Evolutionary conservation across 2,888 invertebrate genomes (phyloP).

Genomic region (Metacarcinus magister): DNA sequence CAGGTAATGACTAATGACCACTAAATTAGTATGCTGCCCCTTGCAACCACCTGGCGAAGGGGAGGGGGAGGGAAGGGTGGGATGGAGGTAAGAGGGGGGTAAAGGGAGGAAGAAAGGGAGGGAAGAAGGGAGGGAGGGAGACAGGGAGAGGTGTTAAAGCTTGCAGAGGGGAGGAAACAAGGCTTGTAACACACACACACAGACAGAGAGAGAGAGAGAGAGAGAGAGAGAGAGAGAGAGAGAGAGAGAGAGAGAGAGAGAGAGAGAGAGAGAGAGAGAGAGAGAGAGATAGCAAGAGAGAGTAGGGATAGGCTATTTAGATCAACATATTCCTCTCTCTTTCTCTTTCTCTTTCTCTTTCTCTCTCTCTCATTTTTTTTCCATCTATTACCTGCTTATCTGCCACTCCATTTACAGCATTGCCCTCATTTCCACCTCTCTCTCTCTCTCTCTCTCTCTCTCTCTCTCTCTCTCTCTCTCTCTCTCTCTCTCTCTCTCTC

Average conservation of each 20-base stretch:
- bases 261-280: neutral
- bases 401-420: neutral
- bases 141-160: neutral
- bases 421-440: neutral
- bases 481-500: constrained; percentile 52
- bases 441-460: constrained; percentile 37
- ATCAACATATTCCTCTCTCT: constrained; percentile 26
- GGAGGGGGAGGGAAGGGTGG: neutral
- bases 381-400: neutral
- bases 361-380: neutral
- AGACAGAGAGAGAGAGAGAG: constrained; percentile 11
- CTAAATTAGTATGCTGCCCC: neutral
- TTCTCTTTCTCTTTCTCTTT: neutral
- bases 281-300: no score
- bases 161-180: neutral
- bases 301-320: neutral
- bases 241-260: neutral
- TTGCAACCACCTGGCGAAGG: neutral
- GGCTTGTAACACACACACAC: neutral
- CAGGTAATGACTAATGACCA: constrained; percentile 43
- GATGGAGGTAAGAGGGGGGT: neutral
- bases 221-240: neutral
- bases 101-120: neutral
- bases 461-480: constrained; percentile 46
- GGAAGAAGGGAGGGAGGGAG: neutral